phyloP scores from a whole-genome alignment of 1,140 invertebrate genomes.

The Nymphalis io region DNA sequence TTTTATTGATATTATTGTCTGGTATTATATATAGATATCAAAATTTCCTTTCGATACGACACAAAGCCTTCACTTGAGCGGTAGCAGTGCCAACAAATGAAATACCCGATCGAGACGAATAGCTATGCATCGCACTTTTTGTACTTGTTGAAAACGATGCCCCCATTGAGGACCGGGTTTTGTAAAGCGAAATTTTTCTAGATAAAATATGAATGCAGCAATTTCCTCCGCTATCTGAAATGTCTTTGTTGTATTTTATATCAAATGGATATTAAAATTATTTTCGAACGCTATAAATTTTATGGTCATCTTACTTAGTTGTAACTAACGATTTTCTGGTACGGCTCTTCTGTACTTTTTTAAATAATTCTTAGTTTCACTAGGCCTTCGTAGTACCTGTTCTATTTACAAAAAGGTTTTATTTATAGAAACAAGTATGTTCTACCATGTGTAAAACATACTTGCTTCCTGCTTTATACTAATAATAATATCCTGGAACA shows the following conservation, averaged over 20 bases:
- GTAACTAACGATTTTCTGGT: constrained; percentile 2
- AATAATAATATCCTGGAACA: too few species aligned
- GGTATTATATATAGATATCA: not conserved
- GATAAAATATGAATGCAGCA: constrained; percentile 54
- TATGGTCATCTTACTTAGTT: not conserved
- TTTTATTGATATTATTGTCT: not conserved
- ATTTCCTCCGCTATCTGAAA: constrained; percentile 45
- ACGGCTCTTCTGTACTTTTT: not conserved
- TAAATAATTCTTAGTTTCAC: too few species aligned
- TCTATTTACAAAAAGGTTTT: too few species aligned
- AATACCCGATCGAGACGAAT: constrained; percentile 68
- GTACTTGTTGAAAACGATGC: constrained; percentile 59
- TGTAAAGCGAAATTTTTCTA: constrained; percentile 55
- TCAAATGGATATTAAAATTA: constrained; percentile 42
- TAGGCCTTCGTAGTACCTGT: too few species aligned
- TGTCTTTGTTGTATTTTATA: constrained; percentile 35
- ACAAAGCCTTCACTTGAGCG: constrained; percentile 51
- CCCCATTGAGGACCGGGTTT: constrained; percentile 49
- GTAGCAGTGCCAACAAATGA: constrained; percentile 63
- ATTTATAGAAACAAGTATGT: too few species aligned
- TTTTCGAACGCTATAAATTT: constrained; percentile 21
- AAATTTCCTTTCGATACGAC: constrained; percentile 42
- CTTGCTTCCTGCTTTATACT: too few species aligned
- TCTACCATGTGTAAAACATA: too few species aligned
- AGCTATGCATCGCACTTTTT: constrained; percentile 67